Evolutionary conservation across 2,797 vertebrate genomes (phyloP).

Genomic region (Siniperca obscura): DNA sequence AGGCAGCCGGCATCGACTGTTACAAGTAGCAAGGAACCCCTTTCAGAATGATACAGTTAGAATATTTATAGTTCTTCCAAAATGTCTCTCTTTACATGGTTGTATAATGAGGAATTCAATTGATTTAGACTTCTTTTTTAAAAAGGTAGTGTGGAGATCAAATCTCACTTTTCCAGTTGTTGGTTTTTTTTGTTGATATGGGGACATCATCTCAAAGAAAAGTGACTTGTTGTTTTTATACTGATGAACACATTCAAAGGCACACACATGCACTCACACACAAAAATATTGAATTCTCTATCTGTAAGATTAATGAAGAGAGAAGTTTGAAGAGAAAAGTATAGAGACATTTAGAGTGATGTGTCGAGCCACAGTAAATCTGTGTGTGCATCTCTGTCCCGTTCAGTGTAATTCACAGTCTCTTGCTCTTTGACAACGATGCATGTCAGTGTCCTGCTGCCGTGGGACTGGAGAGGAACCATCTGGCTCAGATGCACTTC

Average conservation of each 20-base stretch:
- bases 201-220: conserved; percentile 28
- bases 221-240: conserved; percentile 42
- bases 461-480: conserved; percentile 64
- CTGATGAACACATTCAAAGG: conserved; percentile 23
- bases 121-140: conserved; percentile 67
- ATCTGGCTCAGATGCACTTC: conserved; percentile 70
- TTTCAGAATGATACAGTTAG: conserved; percentile 66
- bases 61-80: conserved; percentile 72
- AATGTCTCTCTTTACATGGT: conserved; percentile 66
- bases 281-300: conserved; percentile 29
- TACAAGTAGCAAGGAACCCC: conserved; percentile 63
- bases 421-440: conserved; percentile 66
- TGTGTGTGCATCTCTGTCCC: conserved; percentile 42
- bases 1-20: conserved; percentile 68
- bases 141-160: conserved; percentile 61
- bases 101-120: conserved; percentile 78
- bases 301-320: conserved; percentile 49
- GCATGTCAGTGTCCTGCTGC: conserved; percentile 69
- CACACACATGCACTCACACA: conserved; percentile 16
- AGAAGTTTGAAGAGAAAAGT: conserved; percentile 58
- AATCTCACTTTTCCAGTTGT: conserved; percentile 47
- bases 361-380: conserved; percentile 44
- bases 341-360: conserved; percentile 48
- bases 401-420: conserved; percentile 58
- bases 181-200: conserved; percentile 8